phyloP scores from a whole-genome alignment of 2,113 vertebrate species.

The Spizaetus ornatus region DNA sequence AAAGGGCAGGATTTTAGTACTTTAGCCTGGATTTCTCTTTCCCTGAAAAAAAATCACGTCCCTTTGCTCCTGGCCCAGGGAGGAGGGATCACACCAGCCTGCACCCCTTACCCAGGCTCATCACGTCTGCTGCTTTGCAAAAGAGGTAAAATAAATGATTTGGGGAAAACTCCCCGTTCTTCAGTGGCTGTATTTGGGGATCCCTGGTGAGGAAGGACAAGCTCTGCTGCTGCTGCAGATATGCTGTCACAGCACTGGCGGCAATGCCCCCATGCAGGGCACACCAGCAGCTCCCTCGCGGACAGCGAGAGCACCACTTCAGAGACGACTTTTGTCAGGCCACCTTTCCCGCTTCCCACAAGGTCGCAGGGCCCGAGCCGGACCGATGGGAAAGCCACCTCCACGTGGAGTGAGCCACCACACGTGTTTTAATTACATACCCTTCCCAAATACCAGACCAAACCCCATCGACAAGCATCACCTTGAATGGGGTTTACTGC shows the following conservation, averaged over 20 bases:
- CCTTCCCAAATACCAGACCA: neutral
- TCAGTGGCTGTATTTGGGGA: neutral
- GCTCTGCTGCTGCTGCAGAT: neutral
- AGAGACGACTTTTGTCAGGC: neutral
- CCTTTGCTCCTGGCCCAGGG: neutral
- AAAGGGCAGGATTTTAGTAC: neutral
- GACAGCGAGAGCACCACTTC: neutral
- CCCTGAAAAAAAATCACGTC: neutral
- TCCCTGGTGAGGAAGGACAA: neutral
- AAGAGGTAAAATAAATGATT: neutral
- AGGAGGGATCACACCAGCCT: neutral
- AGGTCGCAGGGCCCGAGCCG: accelerated
- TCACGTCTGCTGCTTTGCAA: neutral
- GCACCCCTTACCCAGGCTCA: neutral
- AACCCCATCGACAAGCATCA: accelerated
- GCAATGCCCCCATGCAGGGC: accelerated
- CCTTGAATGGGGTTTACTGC: neutral
- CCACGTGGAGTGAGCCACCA: accelerated
- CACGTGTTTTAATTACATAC: neutral
- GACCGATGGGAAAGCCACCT: neutral
- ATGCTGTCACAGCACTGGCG: accelerated
- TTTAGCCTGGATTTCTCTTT: neutral
- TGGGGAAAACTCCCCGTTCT: neutral
- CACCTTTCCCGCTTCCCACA: neutral
- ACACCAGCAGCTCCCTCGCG: neutral